A percentile compares a stretch with the other conserved stretches of the same genome.
These are phyloP conservation scores for Drosophila willistoni DNA, from an alignment of 1,140 invertebrate genomes.

Conservation along the genomic window DNA sequence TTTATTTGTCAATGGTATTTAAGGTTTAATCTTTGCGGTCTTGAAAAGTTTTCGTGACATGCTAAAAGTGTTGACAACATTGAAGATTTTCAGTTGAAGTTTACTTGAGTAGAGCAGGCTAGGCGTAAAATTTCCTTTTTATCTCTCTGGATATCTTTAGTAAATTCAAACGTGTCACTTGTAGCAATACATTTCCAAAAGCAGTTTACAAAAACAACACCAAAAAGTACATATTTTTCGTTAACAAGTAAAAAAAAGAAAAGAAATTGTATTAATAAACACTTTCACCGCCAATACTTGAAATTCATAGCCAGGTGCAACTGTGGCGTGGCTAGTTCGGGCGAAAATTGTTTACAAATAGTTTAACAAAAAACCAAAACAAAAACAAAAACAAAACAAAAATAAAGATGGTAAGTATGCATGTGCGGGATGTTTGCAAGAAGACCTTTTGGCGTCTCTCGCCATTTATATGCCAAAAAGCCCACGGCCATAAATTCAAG, in stretches of 20 bases:
- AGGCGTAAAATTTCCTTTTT: not conserved
- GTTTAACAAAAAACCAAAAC: constrained; percentile 30
- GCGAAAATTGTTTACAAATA: constrained; percentile 63
- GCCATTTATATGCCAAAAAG: constrained; percentile 60
- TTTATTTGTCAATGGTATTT: constrained; percentile 10
- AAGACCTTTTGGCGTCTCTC: constrained; percentile 54
- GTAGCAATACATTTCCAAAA: too few species aligned
- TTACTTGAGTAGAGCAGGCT: not conserved
- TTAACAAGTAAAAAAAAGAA: constrained; percentile 24
- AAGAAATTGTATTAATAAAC: constrained; percentile 76
- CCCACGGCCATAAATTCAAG: constrained; percentile 64
- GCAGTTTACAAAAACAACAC: constrained; percentile 32
- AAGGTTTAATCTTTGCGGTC: constrained; percentile 31
- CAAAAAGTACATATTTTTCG: not conserved
- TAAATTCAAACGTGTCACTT: constrained; percentile 31
- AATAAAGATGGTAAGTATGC: not conserved
- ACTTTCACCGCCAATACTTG: constrained; percentile 73
- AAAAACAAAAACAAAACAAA: too few species aligned
- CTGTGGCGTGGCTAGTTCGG: constrained; percentile 27
- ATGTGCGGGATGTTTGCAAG: constrained; percentile 1
- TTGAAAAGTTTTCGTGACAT: constrained; percentile 29
- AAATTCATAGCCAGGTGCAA: constrained; percentile 59
- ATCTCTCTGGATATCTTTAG: not conserved
- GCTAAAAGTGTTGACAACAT: constrained; percentile 7
- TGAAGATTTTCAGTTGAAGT: constrained; percentile 1